These are phyloP conservation scores for Zygaena filipendulae DNA, from an alignment of 2,888 invertebrate genomes.

Conservation along the genomic window DNA sequence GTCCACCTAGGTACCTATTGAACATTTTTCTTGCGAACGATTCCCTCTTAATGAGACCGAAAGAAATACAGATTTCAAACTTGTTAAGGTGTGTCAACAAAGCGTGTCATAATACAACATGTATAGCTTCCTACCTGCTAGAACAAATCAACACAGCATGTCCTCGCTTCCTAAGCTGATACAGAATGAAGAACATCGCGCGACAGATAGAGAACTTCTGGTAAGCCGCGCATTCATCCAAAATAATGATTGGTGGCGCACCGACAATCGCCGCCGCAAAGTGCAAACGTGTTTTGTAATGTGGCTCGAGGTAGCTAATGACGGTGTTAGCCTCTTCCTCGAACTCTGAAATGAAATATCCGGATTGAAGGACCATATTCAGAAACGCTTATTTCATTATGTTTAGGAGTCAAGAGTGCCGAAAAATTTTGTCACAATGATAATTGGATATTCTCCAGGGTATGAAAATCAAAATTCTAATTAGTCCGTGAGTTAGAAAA, in stretches of 20 bases:
- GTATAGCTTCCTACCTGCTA: slow-evolving; percentile 35
- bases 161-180: slow-evolving; percentile 32
- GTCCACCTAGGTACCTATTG: too few relatives aligned
- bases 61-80: too few relatives aligned
- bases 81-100: too few relatives aligned
- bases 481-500: too few relatives aligned
- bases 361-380: not conserved
- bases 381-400: too few relatives aligned
- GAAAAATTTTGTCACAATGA: too few relatives aligned
- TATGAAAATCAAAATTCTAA: too few relatives aligned
- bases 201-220: slow-evolving; percentile 36
- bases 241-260: slow-evolving; percentile 38
- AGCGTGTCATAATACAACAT: too few relatives aligned
- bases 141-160: slow-evolving; percentile 39
- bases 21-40: too few relatives aligned
- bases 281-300: slow-evolving; percentile 25
- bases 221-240: slow-evolving; percentile 46
- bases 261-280: slow-evolving; percentile 45
- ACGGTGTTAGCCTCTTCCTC: slow-evolving; percentile 11
- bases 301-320: slow-evolving; percentile 15
- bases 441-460: too few relatives aligned
- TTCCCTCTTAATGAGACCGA: too few relatives aligned
- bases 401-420: too few relatives aligned
- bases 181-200: slow-evolving; percentile 42
- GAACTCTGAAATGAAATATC: slow-evolving; percentile 14